These are phyloP conservation scores for Phoenoteleia sp. DNA, from an alignment of 2,888 invertebrate species.

Conservation along the genomic window DNA sequence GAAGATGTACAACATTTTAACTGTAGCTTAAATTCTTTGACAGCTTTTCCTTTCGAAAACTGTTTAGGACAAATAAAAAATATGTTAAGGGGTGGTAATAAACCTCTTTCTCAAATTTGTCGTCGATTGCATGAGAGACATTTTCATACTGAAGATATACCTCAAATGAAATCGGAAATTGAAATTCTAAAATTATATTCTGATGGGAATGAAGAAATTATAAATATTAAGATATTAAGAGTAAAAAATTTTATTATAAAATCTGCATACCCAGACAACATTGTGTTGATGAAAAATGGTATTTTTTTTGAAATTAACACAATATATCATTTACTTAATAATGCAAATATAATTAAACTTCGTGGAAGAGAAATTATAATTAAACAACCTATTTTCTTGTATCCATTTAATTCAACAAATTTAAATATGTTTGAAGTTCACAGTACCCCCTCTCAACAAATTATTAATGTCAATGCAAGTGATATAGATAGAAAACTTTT, in stretches of 20 bases:
- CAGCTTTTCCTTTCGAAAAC: conserved; percentile 17
- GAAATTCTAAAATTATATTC: neutral
- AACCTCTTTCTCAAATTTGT: conserved; percentile 1
- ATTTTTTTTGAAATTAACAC: neutral
- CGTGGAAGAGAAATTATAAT: neutral
- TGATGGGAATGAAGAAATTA: neutral
- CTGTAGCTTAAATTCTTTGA: neutral
- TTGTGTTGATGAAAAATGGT: neutral
- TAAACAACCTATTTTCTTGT: neutral
- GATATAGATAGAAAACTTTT: too few species aligned
- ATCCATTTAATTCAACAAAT: neutral
- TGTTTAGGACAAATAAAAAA: neutral
- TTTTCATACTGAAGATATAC: neutral
- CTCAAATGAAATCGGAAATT: neutral
- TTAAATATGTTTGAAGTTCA: neutral
- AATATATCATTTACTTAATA: neutral
- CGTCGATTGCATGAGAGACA: neutral
- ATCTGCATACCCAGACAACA: too few species aligned
- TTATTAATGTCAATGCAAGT: too few species aligned
- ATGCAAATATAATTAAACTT: neutral
- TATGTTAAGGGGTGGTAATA: neutral
- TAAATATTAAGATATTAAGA: neutral
- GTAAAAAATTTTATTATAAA: neutral
- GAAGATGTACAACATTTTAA: conserved; percentile 13
- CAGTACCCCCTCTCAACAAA: too few species aligned